Base-by-base conservation (phyloP, 2,797 vertebrate genomes). In the Centroberyx gerrardi region DNA sequence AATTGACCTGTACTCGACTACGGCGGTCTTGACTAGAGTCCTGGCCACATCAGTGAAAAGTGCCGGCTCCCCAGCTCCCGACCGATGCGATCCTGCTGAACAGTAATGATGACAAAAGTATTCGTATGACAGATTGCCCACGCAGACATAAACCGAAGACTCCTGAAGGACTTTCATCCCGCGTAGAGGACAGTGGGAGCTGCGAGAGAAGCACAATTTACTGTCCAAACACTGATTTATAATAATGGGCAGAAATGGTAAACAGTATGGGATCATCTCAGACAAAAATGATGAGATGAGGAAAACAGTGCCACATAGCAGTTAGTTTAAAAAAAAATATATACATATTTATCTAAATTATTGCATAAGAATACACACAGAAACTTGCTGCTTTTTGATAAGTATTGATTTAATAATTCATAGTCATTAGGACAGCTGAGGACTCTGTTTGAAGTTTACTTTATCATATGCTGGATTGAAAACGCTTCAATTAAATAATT, bases 101-200 rank as follows among this genome's bases (percentile, higher is more conserved):
- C 84, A 68, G 59, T 89, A 89, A 91, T 82, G 87, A 90, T 85
- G 81, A 89, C 85, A 86, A 86, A 84, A 89, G 71, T 76, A 69
- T 81, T 62, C 29, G 68, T 52, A 29, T 76, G 80, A 88, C 69
- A 52, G 78, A 85, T 61, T 15, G 72, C 75, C 78, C 80, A 86
- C 83, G 44, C 83, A 68, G 42, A 59, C 70, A 70, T 70, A 8
- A 36, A 68, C 74, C 10, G 33, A 62, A 82, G 61, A 44, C 65
- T 80, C 77, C 83, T 73, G 67, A 79, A 84, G 74, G 75, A 82
- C 82, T 82, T 89, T 86, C 61, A 89, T 89, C 78, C 81, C 64
- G 70, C 18, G 55, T 72, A 66, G 82, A 90, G 78, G 88, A 90
- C 89, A 80, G 78, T 3, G 66, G 60, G 58, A 72, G 73, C 55